Evolutionary conservation across 1,140 invertebrate species (phyloP), one percentile per base, ranked within the genome.

Genomic region (Sminthurides bifidus): DNA sequence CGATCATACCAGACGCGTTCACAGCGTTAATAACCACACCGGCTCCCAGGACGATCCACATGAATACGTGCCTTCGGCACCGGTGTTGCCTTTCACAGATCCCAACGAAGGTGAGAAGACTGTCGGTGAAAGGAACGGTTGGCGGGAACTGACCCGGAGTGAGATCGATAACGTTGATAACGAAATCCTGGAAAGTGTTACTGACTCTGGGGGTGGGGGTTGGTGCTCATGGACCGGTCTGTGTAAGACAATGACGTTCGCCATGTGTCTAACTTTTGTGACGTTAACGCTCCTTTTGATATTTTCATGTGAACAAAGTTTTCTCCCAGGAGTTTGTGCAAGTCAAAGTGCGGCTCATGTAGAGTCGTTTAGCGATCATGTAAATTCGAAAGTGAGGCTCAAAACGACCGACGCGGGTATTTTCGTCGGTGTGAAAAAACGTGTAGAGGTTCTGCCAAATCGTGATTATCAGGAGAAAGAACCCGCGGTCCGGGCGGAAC

Each of bases 361-460:
- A 5, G 21, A 45, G 12, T 10, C 26, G 31, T 49, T n/a, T 33
- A 21, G 17, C 3, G 46, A 49, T 21, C n/a, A n/a, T n/a, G n/a
- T n/a, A n/a, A n/a, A n/a, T n/a, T n/a, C n/a, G n/a, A 14, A 23
- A 5, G 29, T 49, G 3, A 49, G 21, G 21, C 4, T 49, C 3
- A 29, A 33, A 19, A 49, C 46, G 29, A 31, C 6, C 8, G 46
- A 49, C 35, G 46, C 46, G 6, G 46, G 46, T 27, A 49, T 49
- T 31, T 49, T 49, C 35, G 46, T 49, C 29, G 46, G 46, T 5
- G 15, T 49, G 6, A 29, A 33, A 35, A 3, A 49, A 8, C 3
- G 29, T 15, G 10, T 49, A 10, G 15, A 49, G 21, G 15, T 31
- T 24, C 10, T 8, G 24, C 10, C 44, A 4, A n/a, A n/a, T n/a